Evolutionary conservation across 2,888 invertebrate species (phyloP), one percentile per base, ranked within the genome.

Genomic region (Thelaira solivaga): DNA sequence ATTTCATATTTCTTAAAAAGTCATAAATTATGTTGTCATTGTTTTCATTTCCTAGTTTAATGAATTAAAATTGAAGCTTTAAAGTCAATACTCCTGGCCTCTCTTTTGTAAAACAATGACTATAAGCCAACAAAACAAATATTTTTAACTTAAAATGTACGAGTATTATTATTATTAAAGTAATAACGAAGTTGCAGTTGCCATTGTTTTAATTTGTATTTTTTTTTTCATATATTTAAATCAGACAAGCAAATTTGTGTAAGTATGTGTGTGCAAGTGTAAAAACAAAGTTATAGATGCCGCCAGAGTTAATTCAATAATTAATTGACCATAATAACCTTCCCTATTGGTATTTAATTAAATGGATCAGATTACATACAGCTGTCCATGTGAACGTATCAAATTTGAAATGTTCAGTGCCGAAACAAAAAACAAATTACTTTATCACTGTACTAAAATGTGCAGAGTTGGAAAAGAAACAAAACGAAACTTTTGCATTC

Each of bases 341-440:
- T 69, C 53, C 61, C 55, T 72, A 73, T 77, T 68, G 67, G 13
- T 4, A 64, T 77, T 77, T 72, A 68, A 77, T 77, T 77, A 77
- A 72, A 76, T 49, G 34, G 34, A 67, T 68, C 76, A 65, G 57
- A 65, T 73, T 57, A 36, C 18, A 29, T 16, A n/a, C 34, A 51
- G 16, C 18, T 43, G 39, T 11, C 11, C n/a, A 45, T 24, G 31
- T 18, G 20, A 49, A 24, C 41, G 11, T 31, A 41, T 41, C 16
- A 61, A 59, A 31, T 24, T 24, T 6, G 3, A 41, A 45, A 2
- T 24, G 13, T 2, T 1, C 20, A 7, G 13, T n/a, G n/a, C 26
- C 6, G n/a, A n/a, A n/a, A n/a, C n/a, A n/a, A 43, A 34, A 16
- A 22, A 51, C 18, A 41, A 24, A 51, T 18, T 49, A 16, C 4